Evolutionary conservation across 1,140 invertebrate genomes (phyloP), one percentile per base, ranked within the genome.

Genomic region (Alviniconcha marisindica): DNA sequence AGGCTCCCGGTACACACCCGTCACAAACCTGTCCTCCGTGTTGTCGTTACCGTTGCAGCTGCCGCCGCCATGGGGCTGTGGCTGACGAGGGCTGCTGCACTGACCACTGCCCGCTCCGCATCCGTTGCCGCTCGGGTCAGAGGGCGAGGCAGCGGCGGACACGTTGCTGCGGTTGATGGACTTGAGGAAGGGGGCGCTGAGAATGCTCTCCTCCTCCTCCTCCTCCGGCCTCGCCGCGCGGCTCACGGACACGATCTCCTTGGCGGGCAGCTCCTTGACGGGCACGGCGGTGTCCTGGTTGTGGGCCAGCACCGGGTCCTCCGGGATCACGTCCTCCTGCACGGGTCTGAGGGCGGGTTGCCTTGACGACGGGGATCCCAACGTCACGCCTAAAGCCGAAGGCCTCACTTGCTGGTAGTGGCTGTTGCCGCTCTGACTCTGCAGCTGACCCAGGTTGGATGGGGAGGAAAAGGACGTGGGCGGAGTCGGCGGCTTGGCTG

Each of bases 21-120:
- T 91, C 14, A 91, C 91, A 83, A 91, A 88, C 31, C 85, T 85
- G n/a, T 91, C 90, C 21, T 90, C 89, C 36, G 60, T 69, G 15
- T 80, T 77, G 12, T 66, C 56, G 10, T 28, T 66, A 10, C 40
- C n/a, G 38, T 44, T 48, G 4, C 38, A 1, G 4, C 14, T 21
- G 21, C n/a, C 21, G 10, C 54, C 54, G 4, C 21, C 28, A 3
- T 31, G 24, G 24, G 3, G 12, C 88, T 90, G 38, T 51, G 86
- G 88, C 24, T 87, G 51, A 21, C 73, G 54, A 28, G 86, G 84
- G 48, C 81, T 83, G 3, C 89, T 86, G 2, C 88, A 85, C 21
- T 85, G 84, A 18, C 86, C 85, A 24, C 69, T 40, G 7, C 69
- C 69, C 5, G 7, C 14, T 2, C 36, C 14, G 36, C 69, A 76